A percentile compares a stretch with the other conserved stretches of the same genome.
These are phyloP conservation scores for Chloroceryle inda DNA, from an alignment of 2,797 vertebrate genomes.

Conservation along the genomic window DNA sequence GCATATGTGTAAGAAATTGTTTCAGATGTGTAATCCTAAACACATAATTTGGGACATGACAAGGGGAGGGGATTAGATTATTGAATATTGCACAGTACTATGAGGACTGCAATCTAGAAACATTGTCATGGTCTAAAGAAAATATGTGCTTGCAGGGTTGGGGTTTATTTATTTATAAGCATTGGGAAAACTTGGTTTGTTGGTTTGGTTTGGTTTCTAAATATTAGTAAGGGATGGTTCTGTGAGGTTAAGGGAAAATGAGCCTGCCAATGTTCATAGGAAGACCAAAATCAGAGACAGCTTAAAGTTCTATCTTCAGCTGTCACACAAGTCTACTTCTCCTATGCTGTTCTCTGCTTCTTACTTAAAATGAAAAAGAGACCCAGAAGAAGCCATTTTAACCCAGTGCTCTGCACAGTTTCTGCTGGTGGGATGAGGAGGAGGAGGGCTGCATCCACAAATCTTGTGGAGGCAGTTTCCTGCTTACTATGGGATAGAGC, in stretches of 20 bases:
- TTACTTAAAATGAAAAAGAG: not conserved
- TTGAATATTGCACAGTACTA: not conserved
- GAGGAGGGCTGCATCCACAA: not conserved
- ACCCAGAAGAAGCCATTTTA: not conserved
- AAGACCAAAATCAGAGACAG: not conserved
- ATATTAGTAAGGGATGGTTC: not conserved
- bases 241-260: not conserved
- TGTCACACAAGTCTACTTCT: not conserved
- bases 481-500: not conserved
- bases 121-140: not conserved
- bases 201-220: not conserved
- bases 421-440: not conserved
- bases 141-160: rapidly evolving
- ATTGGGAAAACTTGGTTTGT: not conserved
- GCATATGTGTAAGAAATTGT: not conserved
- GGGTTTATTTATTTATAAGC: not conserved
- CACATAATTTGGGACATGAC: not conserved
- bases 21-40: not conserved
- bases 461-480: not conserved
- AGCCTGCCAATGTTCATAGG: not conserved
- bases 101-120: not conserved
- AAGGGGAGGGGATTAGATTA: not conserved
- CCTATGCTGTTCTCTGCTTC: not conserved
- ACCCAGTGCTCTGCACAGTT: not conserved
- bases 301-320: not conserved